A percentile compares a stretch with the other conserved stretches of the same genome.
These are phyloP conservation scores for Ctenomys sociabilis DNA, from an alignment of 2,113 vertebrate species.

Conservation along the genomic window DNA sequence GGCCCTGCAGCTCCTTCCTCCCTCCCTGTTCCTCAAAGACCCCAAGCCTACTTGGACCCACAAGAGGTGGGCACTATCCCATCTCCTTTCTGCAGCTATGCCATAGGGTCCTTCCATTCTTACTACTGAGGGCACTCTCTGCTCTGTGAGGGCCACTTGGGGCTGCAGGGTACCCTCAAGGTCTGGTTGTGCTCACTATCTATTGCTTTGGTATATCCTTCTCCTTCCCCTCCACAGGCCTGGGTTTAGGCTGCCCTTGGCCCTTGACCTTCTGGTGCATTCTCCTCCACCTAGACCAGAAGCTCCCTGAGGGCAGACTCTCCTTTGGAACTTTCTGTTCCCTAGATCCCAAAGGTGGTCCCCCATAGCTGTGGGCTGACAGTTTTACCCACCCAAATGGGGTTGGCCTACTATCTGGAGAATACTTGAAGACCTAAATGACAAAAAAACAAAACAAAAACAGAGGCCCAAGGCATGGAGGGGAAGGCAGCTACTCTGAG, in stretches of 20 bases:
- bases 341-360: not conserved
- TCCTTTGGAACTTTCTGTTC: not conserved
- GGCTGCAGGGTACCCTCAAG: not conserved
- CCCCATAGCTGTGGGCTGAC: rapidly evolving
- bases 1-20: not conserved
- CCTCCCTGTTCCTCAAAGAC: too few species aligned
- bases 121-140: not conserved
- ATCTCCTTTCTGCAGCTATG: not conserved
- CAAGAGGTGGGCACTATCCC: not conserved
- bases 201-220: rapidly evolving
- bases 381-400: rapidly evolving
- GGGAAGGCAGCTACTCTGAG: not conserved
- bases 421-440: not conserved
- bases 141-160: rapidly evolving
- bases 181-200: rapidly evolving
- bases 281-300: not conserved
- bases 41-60: not conserved
- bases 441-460: too few species aligned
- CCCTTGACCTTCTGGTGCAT: rapidly evolving
- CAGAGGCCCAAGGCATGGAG: not conserved
- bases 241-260: not conserved
- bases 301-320: not conserved
- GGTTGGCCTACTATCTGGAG: rapidly evolving
- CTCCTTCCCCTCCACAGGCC: too few species aligned
- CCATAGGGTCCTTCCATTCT: not conserved